These are phyloP conservation scores for Mionectes olivaceus DNA, from an alignment of 2,797 vertebrate species.

Conservation along the genomic window DNA sequence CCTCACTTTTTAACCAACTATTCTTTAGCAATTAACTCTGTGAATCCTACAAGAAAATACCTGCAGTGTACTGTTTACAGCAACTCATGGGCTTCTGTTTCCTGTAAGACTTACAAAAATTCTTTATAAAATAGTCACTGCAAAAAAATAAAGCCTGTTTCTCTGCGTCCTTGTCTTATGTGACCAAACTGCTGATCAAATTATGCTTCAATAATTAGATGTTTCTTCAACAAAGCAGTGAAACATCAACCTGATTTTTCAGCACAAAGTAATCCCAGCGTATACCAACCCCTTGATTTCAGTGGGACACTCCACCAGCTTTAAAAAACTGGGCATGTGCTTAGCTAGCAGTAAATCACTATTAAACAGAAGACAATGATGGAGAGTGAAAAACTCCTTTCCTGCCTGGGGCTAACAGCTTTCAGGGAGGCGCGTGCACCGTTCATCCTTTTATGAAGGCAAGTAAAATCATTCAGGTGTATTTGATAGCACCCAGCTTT, in stretches of 20 bases:
- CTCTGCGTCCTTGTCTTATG: neutral
- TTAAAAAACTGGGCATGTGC: neutral
- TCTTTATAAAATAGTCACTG: neutral
- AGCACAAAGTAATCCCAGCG: neutral
- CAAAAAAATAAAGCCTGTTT: neutral
- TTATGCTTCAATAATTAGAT: neutral
- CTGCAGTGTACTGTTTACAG: neutral
- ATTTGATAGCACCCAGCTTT: neutral
- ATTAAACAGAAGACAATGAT: slow-evolving; percentile 11
- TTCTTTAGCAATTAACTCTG: neutral
- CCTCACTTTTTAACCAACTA: neutral
- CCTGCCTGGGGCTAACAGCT: neutral
- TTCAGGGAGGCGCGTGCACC: neutral
- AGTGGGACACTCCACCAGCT: neutral
- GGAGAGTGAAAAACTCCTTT: slow-evolving; percentile 22
- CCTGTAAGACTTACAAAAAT: neutral
- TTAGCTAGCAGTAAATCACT: slow-evolving; percentile 33
- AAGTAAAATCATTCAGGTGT: slow-evolving; percentile 46
- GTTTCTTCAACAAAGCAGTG: neutral
- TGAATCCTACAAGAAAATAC: neutral
- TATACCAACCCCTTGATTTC: neutral
- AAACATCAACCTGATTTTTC: neutral
- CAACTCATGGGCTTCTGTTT: neutral
- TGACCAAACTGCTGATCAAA: neutral
- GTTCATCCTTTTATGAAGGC: neutral